Conservation (phyloP, 1,140 invertebrate species). For the Halictus rubicundus region DNA sequence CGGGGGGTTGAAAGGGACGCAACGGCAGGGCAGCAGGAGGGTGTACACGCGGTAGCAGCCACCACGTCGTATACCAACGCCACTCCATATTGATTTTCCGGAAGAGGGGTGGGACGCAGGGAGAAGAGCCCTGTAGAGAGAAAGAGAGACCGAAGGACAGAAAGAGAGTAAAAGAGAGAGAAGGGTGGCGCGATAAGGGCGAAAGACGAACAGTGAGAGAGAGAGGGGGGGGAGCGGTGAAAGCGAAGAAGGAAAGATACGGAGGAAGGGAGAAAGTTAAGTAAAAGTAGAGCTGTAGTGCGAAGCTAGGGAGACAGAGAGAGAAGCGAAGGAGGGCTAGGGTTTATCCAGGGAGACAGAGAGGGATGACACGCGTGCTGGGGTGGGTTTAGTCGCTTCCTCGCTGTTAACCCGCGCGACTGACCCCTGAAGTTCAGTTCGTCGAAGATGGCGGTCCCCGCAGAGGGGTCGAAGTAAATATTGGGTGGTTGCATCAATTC, state of each 20-base stretch:
- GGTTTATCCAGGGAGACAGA: not conserved
- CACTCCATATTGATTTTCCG: slow-evolving; percentile 78
- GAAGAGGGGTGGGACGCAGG: slow-evolving; percentile 43
- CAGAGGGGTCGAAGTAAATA: slow-evolving; percentile 38
- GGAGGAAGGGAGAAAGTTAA: not conserved
- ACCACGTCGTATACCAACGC: slow-evolving; percentile 65
- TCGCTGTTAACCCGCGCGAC: slow-evolving; percentile 53
- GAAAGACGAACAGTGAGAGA: not conserved
- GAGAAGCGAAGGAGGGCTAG: not conserved
- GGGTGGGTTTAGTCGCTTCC: slow-evolving; percentile 40
- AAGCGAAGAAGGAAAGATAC: not conserved
- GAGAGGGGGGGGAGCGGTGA: not conserved
- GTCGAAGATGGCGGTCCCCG: slow-evolving; percentile 53
- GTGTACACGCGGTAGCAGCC: slow-evolving; percentile 69
- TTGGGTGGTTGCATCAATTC: not conserved
- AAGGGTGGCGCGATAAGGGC: slow-evolving; percentile 21
- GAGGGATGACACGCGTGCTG: not conserved
- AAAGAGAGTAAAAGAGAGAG: slow-evolving; percentile 12
- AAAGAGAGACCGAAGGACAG: slow-evolving; percentile 31
- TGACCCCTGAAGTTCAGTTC: slow-evolving; percentile 56
- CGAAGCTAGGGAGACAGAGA: not conserved
- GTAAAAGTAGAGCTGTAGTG: not conserved
- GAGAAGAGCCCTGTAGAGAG: slow-evolving; percentile 31
- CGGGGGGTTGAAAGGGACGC: not conserved
- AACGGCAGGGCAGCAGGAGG: slow-evolving; percentile 24